phyloP scores from a whole-genome alignment of 2,888 invertebrate species.

The Pseudococcus jackbeardsleyi region DNA sequence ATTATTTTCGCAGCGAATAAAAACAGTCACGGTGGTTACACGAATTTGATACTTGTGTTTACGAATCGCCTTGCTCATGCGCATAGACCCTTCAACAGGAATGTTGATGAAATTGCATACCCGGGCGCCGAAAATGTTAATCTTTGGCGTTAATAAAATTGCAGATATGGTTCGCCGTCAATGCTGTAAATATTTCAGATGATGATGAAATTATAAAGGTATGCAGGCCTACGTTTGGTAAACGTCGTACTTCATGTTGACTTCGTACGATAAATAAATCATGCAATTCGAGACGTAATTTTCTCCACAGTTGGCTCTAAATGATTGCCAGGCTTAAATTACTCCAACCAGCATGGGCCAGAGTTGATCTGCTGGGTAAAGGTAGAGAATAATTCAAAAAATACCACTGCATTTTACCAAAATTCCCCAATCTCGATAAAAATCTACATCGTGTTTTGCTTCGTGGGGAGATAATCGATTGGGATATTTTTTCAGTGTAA shows the following conservation, averaged over 20 bases:
- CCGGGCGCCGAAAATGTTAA: not conserved
- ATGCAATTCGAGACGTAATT: conserved; percentile 6
- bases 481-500: not conserved
- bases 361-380: not conserved
- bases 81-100: not conserved
- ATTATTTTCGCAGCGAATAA: too few species aligned
- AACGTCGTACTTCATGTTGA: not conserved
- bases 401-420: not conserved
- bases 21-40: too few species aligned
- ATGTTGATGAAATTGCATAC: conserved; percentile 16
- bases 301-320: not conserved
- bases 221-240: not conserved
- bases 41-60: not conserved
- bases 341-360: not conserved
- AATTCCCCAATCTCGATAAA: not conserved
- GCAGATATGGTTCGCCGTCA: conserved; percentile 18
- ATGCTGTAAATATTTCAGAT: not conserved
- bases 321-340: not conserved
- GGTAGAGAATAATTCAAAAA: too few species aligned
- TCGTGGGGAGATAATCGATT: not conserved
- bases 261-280: not conserved
- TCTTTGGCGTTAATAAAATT: conserved; percentile 38
- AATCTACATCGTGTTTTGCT: not conserved
- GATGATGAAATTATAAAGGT: not conserved
- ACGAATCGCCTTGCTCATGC: not conserved